phyloP scores from a whole-genome alignment of 2,113 vertebrate genomes.

The Pristiophorus japonicus region DNA sequence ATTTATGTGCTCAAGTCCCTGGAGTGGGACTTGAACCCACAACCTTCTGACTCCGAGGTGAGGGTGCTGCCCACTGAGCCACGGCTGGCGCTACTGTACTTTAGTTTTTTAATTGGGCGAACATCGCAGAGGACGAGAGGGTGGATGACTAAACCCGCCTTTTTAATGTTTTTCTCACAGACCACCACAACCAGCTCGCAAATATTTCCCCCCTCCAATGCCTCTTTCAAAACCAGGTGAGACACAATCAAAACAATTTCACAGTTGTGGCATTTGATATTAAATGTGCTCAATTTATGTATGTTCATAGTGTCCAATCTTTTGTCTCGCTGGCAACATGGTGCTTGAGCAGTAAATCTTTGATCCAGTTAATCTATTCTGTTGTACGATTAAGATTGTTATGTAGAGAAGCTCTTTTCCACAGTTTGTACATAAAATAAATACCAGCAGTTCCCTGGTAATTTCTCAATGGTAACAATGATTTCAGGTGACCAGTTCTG shows the following conservation, averaged over 20 bases:
- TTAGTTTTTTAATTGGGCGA: background rate
- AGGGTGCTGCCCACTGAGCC: too few species aligned
- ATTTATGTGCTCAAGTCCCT: too few species aligned
- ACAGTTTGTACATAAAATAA: background rate
- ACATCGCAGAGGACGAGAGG: background rate
- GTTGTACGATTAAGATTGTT: background rate
- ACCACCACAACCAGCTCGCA: constrained; percentile 75
- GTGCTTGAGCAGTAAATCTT: background rate
- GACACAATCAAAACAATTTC: too few species aligned
- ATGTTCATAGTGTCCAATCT: background rate
- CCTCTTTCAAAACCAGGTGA: constrained; percentile 95
- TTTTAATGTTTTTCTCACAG: constrained; percentile 54
- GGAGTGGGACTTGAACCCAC: too few species aligned
- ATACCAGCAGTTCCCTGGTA: background rate
- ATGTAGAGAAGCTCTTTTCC: background rate
- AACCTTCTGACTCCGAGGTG: too few species aligned
- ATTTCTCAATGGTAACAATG: background rate
- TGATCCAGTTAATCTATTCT: background rate
- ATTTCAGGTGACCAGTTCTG: background rate
- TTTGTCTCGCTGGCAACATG: background rate
- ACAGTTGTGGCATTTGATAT: too few species aligned
- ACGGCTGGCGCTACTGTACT: too few species aligned
- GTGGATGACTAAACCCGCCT: background rate
- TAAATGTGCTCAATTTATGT: background rate
- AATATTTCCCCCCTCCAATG: constrained; percentile 93